Evolutionary conservation across 1,140 invertebrate genomes (phyloP), one percentile per base, ranked within the genome.

Genomic region (Pseudomyrmex dendroicus): DNA sequence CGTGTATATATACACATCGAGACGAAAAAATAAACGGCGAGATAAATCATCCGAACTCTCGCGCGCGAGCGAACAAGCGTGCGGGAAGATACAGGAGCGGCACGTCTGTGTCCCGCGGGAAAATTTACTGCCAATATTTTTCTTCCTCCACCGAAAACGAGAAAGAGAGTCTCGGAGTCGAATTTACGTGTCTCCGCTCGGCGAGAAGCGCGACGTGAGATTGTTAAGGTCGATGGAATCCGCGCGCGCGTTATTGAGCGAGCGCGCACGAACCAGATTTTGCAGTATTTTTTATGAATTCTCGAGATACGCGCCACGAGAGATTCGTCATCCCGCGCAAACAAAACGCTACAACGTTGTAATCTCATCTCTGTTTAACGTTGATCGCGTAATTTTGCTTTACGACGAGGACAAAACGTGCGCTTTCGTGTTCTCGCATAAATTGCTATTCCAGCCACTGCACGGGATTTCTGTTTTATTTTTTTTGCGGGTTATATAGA

Each of bases 51-150:
- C 35, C 76, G 52, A 22, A 22, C 35, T 73, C 46, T 22, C 50
- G 44, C 73, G 61, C 2, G 25, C 25, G 52, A 54, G 10, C 48
- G 50, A 44, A 5, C 57, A 61, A 54, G 46, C 57, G 35, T 35
- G 35, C 35, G 48, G 13, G 12, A 44, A 82, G 72, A 80, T 80
- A 80, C 46, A 17, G 64, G 5, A 35, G 13, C 13, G 66, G 35
- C 70, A 74, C 78, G 78, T 64, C 78, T 57, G 70, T 82, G 70
- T 82, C 48, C 20, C 13, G 15, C 44, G 20, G 35, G 22, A 3
- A 74, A 82, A 82, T 82, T 82, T 82, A 82, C 48, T 73, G 56
- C 57, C 78, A 73, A 82, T 82, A 82, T 82, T 82, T 82, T 74
- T 74, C 78, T 73, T 82, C 59, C 72, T 48, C 13, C 46, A 12